These are phyloP conservation scores for Caloenas nicobarica DNA, from an alignment of 2,113 vertebrate species.

Conservation along the genomic window DNA sequence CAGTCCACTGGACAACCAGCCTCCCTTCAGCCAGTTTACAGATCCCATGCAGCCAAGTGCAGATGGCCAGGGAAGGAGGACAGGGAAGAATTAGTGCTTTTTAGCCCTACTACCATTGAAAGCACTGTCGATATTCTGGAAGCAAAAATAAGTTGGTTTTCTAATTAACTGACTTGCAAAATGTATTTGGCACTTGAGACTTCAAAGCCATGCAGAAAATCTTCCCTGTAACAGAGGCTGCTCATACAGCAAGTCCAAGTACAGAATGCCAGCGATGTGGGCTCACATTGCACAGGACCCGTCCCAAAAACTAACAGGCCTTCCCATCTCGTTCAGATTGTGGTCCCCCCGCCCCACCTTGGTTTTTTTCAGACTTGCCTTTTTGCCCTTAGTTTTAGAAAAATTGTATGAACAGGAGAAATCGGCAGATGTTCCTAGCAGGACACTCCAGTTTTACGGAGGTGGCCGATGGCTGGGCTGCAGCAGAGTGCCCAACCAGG, in stretches of 20 bases:
- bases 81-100: not conserved
- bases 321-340: not conserved
- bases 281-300: not conserved
- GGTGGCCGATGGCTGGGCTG: not conserved
- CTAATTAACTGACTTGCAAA: not conserved
- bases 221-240: too few species aligned
- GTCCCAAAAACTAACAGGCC: rapidly evolving
- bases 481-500: not conserved
- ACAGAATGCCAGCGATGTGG: not conserved
- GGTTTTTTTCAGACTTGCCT: not conserved
- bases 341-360: not conserved
- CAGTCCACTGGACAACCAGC: not conserved
- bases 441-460: rapidly evolving
- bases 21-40: not conserved
- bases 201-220: not conserved
- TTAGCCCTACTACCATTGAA: not conserved
- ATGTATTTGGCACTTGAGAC: not conserved
- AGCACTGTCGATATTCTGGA: not conserved
- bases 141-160: not conserved
- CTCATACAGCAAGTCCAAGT: rapidly evolving
- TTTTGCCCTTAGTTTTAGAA: not conserved
- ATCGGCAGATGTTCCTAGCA: rapidly evolving
- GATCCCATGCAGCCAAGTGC: not conserved
- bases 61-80: not conserved
- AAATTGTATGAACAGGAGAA: not conserved